Base-by-base conservation (phyloP, 2,888 invertebrate genomes). In the Phaedon cochleariae region DNA sequence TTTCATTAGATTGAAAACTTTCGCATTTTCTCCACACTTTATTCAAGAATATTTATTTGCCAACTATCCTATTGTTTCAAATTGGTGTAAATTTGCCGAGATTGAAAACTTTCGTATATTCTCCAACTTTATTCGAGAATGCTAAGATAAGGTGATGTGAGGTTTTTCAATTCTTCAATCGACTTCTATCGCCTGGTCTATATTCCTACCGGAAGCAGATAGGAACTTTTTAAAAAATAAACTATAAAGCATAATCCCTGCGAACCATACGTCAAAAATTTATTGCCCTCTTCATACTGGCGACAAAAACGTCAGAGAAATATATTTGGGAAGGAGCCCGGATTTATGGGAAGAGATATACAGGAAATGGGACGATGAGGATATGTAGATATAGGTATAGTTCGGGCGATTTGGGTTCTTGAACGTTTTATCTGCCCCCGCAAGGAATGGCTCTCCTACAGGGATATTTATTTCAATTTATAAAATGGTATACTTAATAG, bases 171-270 rank as follows among this genome's bases (percentile, higher is more conserved):
- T n/a, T n/a, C n/a, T n/a, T n/a, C n/a, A n/a, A n/a, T n/a, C n/a
- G n/a, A n/a, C n/a, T n/a, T n/a, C n/a, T n/a, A n/a, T n/a, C n/a
- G n/a, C n/a, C 41, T 41, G 41, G 41, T 41, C 41, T 41, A 41
- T 15, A 15, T 41, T 34, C 12, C 34, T 7, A 34, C 34, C 6
- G 34, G 52, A 41, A 73, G 66, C 62, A 70, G 69, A 71, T 73
- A 67, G 73, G 41, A 73, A 74, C 73, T 76, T 77, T 74, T 76
- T 65, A 67, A 74, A 75, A 74, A 75, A 73, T 72, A 72, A 64
- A 75, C 74, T 71, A 75, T 74, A 76, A 75, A 76, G 74, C 74
- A 76, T 73, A 72, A 73, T 72, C 70, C 72, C 65, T 59, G 65
- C 68, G 69, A 67, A 68, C 72, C 75, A 67, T 72, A 70, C 70